A percentile compares a stretch with the other conserved stretches of the same genome.
Conservation (phyloP, 1,140 invertebrate genomes). For the Caenorhabditis tropicalis region DNA sequence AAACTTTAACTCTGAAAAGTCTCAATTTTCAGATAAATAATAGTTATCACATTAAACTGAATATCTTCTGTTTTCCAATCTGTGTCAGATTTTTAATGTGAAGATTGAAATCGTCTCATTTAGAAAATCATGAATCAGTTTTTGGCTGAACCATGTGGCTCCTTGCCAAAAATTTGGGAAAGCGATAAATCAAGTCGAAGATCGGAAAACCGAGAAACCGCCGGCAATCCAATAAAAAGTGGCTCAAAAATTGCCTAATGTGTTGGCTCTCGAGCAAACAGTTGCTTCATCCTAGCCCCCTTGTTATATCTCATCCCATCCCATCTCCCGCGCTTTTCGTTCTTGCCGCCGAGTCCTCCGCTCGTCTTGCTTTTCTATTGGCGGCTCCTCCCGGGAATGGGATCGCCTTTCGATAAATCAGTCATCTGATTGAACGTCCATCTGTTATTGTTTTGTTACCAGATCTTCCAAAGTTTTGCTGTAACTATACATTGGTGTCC, state of each 20-base stretch:
- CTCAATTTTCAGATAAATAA: too few species aligned
- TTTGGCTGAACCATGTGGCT: background rate
- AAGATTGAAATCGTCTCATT: too few species aligned
- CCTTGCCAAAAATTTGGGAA: background rate
- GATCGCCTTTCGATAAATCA: background rate
- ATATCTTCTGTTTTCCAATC: too few species aligned
- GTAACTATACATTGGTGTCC: background rate
- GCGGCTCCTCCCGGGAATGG: conserved; percentile 15
- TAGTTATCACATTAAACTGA: too few species aligned
- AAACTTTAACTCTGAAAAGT: too few species aligned
- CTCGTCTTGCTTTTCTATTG: background rate
- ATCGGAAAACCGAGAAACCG: background rate
- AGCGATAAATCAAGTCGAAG: background rate
- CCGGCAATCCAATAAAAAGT: conserved; percentile 37
- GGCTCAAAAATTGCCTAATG: conserved; percentile 36
- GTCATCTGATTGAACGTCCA: background rate
- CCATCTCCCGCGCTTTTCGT: background rate
- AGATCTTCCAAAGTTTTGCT: background rate
- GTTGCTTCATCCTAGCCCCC: background rate
- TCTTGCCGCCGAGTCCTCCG: background rate
- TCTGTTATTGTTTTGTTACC: background rate
- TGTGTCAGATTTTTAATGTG: too few species aligned
- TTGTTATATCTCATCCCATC: background rate
- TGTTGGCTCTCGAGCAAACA: conserved; percentile 37
- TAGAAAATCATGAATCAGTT: too few species aligned